Base-by-base conservation (phyloP, 2,797 vertebrate genomes). In the Sebastes kiyomatsui region DNA sequence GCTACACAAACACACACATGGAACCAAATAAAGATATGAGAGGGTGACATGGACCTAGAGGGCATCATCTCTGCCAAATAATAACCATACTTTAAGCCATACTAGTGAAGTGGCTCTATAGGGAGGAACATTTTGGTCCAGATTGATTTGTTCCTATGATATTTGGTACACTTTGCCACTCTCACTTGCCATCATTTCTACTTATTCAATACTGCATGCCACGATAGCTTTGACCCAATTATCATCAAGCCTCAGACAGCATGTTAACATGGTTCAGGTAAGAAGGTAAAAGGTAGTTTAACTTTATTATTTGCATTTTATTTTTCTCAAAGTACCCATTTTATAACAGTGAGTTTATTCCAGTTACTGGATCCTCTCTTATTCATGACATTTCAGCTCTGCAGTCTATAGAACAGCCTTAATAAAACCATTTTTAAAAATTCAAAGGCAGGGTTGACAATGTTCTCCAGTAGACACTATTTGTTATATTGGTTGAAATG, bases 1-100 rank as follows among this genome's bases (percentile, higher is more conserved):
- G 94, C 86, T 88, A 4, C 33, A 58, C 7, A 75, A 5, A 62
- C 55, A 46, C 67, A 46, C 38, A 42, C 67, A 49, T 0, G 1
- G 5, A 65, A 27, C 0, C 33, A 62, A 7, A n/a, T 12, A 1
- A 6, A 42, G 13, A 38, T 0, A 20, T 55, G 1, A 56, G n/a
- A 14, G 27, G 25, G 22, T 0, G 12, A 38, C 49, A 16, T 9
- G 14, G 18, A 52, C 7, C 20, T 38, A 4, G 8, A 56, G 49
- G 4, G 49, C 9, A n/a, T 54, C 8, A 54, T 22, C 49, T 9
- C 20, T 54, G 49, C 20, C n/a, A n/a, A 52, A 54, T 54, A n/a
- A 54, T 54, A 54, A n/a, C 38, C 6, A 42, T 42, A 42, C 0
- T 42, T 42, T 42, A 42, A 42, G 38, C 13, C 35, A 38, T 38